These are phyloP conservation scores for Aegithalos caudatus DNA, from an alignment of 2,113 vertebrate genomes.

Conservation along the genomic window DNA sequence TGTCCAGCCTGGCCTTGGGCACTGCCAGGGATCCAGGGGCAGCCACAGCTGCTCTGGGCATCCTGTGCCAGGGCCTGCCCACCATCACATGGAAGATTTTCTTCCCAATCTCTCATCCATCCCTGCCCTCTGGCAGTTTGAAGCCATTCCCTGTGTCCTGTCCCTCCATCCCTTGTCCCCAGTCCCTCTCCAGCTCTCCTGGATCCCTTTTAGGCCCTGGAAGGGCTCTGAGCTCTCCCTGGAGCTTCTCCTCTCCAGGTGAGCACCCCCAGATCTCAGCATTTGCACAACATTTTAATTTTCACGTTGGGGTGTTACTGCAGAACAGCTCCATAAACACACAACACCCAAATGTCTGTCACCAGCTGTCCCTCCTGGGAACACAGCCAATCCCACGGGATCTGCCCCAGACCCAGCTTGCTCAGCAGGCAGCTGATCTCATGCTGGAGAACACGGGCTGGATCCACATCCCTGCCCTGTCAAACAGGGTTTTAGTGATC, in stretches of 20 bases:
- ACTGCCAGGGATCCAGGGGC: neutral
- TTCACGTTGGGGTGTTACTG: neutral
- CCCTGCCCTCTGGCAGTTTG: neutral
- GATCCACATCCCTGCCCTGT: rapidly evolving
- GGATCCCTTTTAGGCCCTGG: neutral
- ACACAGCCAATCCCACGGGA: neutral
- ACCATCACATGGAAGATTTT: rapidly evolving
- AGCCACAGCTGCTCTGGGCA: neutral
- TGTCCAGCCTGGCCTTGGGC: neutral
- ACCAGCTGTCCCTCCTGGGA: neutral
- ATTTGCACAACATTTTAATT: neutral
- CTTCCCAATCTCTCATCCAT: rapidly evolving
- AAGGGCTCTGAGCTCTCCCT: neutral
- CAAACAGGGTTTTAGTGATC: rapidly evolving
- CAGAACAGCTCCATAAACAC: neutral
- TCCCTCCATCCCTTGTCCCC: neutral
- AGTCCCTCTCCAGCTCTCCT: neutral
- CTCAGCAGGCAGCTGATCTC: neutral
- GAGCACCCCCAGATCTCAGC: neutral
- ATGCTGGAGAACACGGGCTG: rapidly evolving
- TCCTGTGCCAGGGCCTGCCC: neutral
- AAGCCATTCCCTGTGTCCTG: neutral
- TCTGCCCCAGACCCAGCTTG: neutral
- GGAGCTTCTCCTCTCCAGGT: neutral
- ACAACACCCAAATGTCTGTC: rapidly evolving